phyloP scores from a whole-genome alignment of 2,797 vertebrate species.

The Macropus fuliginosus region DNA sequence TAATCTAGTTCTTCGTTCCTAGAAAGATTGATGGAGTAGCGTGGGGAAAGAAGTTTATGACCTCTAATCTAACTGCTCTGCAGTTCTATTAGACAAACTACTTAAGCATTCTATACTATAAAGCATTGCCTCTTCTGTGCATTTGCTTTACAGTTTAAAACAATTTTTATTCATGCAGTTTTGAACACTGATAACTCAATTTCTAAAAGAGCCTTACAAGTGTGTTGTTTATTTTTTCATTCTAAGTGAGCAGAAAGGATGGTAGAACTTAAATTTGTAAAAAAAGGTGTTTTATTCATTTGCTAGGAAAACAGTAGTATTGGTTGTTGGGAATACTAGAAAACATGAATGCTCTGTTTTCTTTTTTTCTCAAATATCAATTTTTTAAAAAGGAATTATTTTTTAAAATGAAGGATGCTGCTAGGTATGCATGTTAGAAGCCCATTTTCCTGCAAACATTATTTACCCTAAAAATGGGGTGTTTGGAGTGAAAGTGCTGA shows the following conservation, averaged over 20 bases:
- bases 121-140: not conserved
- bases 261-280: not conserved
- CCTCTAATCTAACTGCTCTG: not conserved
- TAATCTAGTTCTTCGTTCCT: not conserved
- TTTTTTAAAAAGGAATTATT: not conserved
- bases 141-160: not conserved
- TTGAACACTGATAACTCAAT: not conserved
- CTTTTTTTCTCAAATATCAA: not conserved
- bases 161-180: not conserved
- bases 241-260: not conserved
- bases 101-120: not conserved
- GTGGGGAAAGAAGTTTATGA: constrained; percentile 23
- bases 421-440: not conserved
- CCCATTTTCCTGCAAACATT: not conserved
- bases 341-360: not conserved
- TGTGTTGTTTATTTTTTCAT: not conserved
- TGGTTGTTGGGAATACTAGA: not conserved
- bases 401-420: not conserved
- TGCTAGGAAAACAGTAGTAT: not conserved
- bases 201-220: not conserved
- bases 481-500: constrained; percentile 76
- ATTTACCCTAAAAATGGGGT: constrained; percentile 59
- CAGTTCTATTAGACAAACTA: not conserved
- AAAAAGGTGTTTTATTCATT: not conserved
- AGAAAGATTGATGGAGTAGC: constrained; percentile 27